Evolutionary conservation across 2,888 invertebrate genomes (phyloP).

Genomic region (Oligia fasciuncula): DNA sequence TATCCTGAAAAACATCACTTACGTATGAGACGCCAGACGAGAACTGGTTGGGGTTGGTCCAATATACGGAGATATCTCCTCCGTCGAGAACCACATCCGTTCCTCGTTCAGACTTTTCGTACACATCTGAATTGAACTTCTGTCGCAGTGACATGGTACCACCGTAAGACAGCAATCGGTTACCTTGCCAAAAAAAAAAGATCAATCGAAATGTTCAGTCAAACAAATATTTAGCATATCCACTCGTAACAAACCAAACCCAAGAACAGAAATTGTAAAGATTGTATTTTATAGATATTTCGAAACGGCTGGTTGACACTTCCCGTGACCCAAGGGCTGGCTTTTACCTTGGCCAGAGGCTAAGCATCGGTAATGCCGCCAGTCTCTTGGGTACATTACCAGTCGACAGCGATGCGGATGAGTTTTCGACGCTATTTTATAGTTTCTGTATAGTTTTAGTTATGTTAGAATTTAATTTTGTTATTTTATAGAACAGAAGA

Average conservation of each 20-base stretch:
- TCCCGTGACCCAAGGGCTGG: too few species aligned
- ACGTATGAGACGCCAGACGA: conserved; percentile 91
- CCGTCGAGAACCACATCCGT: conserved; percentile 95
- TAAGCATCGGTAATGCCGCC: too few species aligned
- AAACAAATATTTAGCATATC: conserved; percentile 2
- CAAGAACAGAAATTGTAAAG: not conserved
- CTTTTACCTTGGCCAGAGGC: too few species aligned
- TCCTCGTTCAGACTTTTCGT: conserved; percentile 90
- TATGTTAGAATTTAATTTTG: too few species aligned
- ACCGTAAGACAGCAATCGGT: conserved; percentile 96
- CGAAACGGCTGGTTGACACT: too few species aligned
- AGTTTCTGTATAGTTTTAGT: too few species aligned
- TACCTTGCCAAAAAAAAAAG: conserved; percentile 82
- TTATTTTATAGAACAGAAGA: not conserved
- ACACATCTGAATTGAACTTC: conserved; percentile 91
- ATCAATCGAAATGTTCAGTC: not conserved
- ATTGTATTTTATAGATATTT: too few species aligned
- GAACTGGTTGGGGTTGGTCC: conserved; percentile 92
- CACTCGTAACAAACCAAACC: not conserved
- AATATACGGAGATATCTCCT: conserved; percentile 93
- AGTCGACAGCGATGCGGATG: too few species aligned
- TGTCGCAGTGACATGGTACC: conserved; percentile 94
- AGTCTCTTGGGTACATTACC: too few species aligned
- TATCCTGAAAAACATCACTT: conserved; percentile 58
- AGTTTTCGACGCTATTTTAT: too few species aligned